Evolutionary conservation across 2,797 vertebrate species (phyloP).

Genomic region (Silurus aristotelis): DNA sequence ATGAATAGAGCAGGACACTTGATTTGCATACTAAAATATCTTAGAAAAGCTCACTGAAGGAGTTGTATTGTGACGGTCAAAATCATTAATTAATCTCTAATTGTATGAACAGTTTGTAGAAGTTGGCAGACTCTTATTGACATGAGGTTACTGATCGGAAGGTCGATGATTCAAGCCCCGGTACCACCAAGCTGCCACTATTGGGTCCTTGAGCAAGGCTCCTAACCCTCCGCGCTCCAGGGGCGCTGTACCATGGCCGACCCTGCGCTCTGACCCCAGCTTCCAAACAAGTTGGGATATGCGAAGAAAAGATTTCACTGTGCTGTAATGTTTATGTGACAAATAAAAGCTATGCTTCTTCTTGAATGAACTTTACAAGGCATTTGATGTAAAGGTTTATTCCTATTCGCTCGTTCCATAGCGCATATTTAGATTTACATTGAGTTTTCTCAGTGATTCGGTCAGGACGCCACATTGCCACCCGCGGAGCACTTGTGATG

Average conservation of each 20-base stretch:
- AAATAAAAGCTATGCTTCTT: not conserved
- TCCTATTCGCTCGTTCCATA: too few relatives aligned
- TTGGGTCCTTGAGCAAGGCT: too few relatives aligned
- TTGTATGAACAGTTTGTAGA: not conserved
- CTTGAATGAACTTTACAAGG: not conserved
- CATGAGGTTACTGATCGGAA: not conserved
- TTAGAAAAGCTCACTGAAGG: not conserved
- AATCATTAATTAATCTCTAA: not conserved
- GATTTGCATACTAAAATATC: slow-evolving; percentile 33
- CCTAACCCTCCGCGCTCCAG: too few relatives aligned
- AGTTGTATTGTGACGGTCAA: not conserved
- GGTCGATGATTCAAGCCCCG: too few relatives aligned
- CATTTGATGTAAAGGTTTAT: too few relatives aligned
- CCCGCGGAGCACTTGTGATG: not conserved
- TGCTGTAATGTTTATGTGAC: too few relatives aligned
- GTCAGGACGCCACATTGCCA: not conserved
- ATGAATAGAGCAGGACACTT: not conserved
- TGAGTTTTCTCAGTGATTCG: not conserved
- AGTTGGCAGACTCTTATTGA: not conserved
- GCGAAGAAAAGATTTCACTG: too few relatives aligned
- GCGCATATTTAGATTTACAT: too few relatives aligned
- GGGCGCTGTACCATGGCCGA: too few relatives aligned
- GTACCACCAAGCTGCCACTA: too few relatives aligned
- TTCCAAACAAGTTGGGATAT: too few relatives aligned
- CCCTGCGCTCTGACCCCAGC: too few relatives aligned